Evolutionary conservation across 2,888 invertebrate species (phyloP), one percentile per base, ranked within the genome.

Genomic region (Nymphalis c-album): DNA sequence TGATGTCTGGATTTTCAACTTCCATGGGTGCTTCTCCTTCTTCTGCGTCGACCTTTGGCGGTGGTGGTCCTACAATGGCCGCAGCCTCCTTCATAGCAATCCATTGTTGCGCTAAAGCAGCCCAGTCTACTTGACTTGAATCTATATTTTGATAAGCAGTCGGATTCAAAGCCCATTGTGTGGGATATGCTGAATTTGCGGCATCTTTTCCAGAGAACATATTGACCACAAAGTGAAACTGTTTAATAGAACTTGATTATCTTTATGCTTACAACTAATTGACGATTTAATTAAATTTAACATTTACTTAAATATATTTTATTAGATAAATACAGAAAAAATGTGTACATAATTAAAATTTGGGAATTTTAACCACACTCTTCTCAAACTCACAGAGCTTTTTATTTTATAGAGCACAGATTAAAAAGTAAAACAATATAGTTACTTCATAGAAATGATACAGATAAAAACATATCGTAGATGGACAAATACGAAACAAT

Each of bases 81-180:
- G 92, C 88, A 10, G 95, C 94, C 80, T 97, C 96, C 83, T 98
- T 97, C 97, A 98, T 98, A 84, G 97, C 97, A 76, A 99, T 98
- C 98, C 99, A 98, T 94, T 98, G 98, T 83, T 98, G 98, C 35
- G 98, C 98, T 79, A 99, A 92, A 45, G 97, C 96, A 16, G 98
- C 98, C 98, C 99, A 99, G 87, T 99, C 98, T 69, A 98, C 98
- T 89, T 96, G 94, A 83, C 96, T 97, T 79, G 95, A 95, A 76
- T 96, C 95, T 86, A 97, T 93, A 87, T 96, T 96, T 90, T 96
- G 96, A 86, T 96, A 97, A 61, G 95, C 94, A 64, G 95, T 94
- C 70, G 96, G 97, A 90, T 97, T 96, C 71, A 97, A 88, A 62
- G 97, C 95, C 96, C 97, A 97, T 81, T 96, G 95, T 79, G 95